phyloP scores from a whole-genome alignment of 2,888 invertebrate genomes.

The Tetramorium bicarinatum region DNA sequence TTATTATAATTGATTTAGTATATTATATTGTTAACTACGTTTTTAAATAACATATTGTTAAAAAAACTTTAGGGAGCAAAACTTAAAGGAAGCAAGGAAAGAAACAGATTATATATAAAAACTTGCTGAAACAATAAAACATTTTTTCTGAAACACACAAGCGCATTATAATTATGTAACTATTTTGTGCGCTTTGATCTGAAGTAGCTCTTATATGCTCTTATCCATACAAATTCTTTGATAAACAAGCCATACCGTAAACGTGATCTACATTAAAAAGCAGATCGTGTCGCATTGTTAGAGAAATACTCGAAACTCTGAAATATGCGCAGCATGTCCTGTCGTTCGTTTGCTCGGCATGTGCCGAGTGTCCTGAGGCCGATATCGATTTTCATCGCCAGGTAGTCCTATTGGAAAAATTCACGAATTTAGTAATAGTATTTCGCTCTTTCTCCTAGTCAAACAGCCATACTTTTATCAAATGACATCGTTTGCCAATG shows the following conservation, averaged over 20 bases:
- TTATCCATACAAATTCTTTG: constrained; percentile 56
- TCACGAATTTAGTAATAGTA: constrained; percentile 39
- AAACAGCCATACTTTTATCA: background rate
- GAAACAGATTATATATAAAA: background rate
- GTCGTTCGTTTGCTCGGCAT: constrained; percentile 69
- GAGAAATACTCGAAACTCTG: constrained; percentile 63
- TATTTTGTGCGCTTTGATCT: constrained; percentile 9
- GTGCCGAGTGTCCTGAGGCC: constrained; percentile 59
- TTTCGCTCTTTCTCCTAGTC: background rate
- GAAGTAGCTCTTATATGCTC: constrained; percentile 15
- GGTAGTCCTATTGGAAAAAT: constrained; percentile 62
- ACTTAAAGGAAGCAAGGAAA: background rate
- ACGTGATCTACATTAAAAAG: constrained; percentile 65
- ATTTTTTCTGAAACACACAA: background rate
- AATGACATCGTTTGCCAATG: background rate
- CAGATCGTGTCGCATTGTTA: constrained; percentile 66
- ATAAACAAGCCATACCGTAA: constrained; percentile 61
- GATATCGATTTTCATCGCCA: constrained; percentile 70
- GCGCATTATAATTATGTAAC: constrained; percentile 1
- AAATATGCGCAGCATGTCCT: constrained; percentile 68
- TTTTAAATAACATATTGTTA: background rate
- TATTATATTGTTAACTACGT: background rate
- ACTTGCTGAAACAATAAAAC: background rate
- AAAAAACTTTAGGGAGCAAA: too few species aligned
- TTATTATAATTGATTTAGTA: background rate